Evolutionary conservation across 2,888 invertebrate genomes (phyloP), one percentile per base, ranked within the genome.

Genomic region (Lypha dubia): DNA sequence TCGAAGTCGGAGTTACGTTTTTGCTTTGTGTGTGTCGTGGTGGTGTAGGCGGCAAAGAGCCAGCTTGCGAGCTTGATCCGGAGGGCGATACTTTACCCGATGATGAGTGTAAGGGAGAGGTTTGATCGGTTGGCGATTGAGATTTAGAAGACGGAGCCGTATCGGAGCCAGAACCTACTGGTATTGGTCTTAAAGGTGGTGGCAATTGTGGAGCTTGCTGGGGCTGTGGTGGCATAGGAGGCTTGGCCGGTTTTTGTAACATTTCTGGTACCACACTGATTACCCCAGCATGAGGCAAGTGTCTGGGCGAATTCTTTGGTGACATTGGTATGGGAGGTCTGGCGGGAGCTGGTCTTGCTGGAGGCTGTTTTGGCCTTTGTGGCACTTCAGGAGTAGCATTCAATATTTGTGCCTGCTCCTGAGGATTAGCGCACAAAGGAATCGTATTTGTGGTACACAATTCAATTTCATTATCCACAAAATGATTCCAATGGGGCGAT

Each of bases 401-500:
- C 62, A 93, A 88, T 83, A 90, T 83, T 67, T 89, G 89, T 3
- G 91, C 90, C 67, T 91, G 90, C 70, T 88, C 89, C n/a, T 88
- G 79, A 3, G 91, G 90, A 87, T 90, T 89, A 4, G 91, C 94
- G 88, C 94, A 95, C 56, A 98, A 93, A 0, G 98, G 95, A 76
- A 97, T 94, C 9, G 98, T 97, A 89, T 97, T 98, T 88, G 96
- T 96, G 28, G 96, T 95, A 91, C 97, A 97, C 62, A 98, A 93
- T 79, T 94, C 95, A 87, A 98, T 95, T 93, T 98, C 98, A 73
- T 95, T 95, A 88, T 96, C 95, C 7, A 98, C 95, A 87, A 96
- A 94, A 32, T 95, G 94, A 62, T 95, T 94, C 98, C 98, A 99
- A 87, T 97, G 94, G 0, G 95, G 95, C 0, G 97, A 96, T 91